A percentile compares a stretch with the other conserved stretches of the same genome.
Conservation (phyloP, 2,888 invertebrate species). For the Automeris io region DNA sequence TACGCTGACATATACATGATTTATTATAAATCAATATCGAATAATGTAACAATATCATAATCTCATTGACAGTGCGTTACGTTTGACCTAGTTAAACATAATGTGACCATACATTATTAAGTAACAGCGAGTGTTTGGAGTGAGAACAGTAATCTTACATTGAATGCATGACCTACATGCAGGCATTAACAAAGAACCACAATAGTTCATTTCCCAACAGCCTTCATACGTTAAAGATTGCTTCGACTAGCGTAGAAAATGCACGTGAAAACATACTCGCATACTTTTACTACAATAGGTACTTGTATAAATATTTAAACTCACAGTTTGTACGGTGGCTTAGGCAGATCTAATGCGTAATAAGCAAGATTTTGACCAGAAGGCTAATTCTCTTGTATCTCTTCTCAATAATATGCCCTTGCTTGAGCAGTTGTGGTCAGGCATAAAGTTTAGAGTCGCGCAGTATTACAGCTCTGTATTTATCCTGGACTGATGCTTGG, state of each 20-base stretch:
- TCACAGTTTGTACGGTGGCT: no score
- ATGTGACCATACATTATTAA: conserved; percentile 33
- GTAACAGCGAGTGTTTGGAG: conserved; percentile 40
- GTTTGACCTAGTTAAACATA: conserved; percentile 31
- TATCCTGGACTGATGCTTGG: no score
- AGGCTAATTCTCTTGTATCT: no score
- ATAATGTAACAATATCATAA: conserved; percentile 8
- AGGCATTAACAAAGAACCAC: conserved; percentile 38
- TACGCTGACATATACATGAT: conserved; percentile 4
- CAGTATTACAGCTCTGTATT: no score
- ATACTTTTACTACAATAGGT: no score
- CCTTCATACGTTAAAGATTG: conserved; percentile 34
- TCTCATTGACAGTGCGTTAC: conserved; percentile 3
- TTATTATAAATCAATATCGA: conserved; percentile 5
- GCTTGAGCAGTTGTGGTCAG: no score
- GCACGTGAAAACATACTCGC: conserved; percentile 9
- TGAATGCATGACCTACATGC: conserved; percentile 38
- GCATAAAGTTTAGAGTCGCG: no score
- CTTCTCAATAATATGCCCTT: no score
- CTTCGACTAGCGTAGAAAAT: conserved; percentile 18
- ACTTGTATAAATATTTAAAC: no score
- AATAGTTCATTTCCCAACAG: conserved; percentile 47
- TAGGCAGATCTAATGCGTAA: no score
- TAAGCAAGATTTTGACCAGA: no score
- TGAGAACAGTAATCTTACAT: conserved; percentile 28